phyloP scores from a whole-genome alignment of 2,113 vertebrate genomes.

The Emydura subglobosa region DNA sequence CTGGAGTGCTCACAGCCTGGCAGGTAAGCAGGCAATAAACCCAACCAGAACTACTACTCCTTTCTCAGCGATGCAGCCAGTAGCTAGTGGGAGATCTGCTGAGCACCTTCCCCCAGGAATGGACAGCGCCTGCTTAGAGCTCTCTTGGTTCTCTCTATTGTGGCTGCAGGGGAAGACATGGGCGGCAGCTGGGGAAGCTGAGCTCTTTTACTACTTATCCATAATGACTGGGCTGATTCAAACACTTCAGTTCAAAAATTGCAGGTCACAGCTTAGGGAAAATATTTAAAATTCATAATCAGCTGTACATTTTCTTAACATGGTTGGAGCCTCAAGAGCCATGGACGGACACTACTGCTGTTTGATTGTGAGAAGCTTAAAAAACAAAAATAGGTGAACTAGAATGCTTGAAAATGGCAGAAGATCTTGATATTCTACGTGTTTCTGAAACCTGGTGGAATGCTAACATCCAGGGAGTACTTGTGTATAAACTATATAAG shows the following conservation, averaged over 20 bases:
- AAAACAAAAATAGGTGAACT: neutral
- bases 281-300: accelerated
- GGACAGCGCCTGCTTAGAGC: accelerated
- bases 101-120: neutral
- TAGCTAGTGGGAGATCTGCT: accelerated
- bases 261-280: neutral
- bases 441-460: neutral
- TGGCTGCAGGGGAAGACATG: neutral
- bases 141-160: neutral
- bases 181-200: neutral
- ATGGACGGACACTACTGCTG: neutral
- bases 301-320: neutral
- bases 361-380: neutral
- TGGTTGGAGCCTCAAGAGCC: conserved; percentile 7
- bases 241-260: neutral
- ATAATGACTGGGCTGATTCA: neutral
- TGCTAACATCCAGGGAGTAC: conserved; percentile 23
- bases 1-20: neutral
- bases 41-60: neutral
- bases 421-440: neutral
- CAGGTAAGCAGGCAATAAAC: neutral
- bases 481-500: neutral
- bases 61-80: neutral
- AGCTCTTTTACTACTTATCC: neutral
- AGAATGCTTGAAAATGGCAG: conserved; percentile 28